Base-by-base conservation (phyloP, 2,888 invertebrate genomes). In the Caenorhabditis wallacei region DNA sequence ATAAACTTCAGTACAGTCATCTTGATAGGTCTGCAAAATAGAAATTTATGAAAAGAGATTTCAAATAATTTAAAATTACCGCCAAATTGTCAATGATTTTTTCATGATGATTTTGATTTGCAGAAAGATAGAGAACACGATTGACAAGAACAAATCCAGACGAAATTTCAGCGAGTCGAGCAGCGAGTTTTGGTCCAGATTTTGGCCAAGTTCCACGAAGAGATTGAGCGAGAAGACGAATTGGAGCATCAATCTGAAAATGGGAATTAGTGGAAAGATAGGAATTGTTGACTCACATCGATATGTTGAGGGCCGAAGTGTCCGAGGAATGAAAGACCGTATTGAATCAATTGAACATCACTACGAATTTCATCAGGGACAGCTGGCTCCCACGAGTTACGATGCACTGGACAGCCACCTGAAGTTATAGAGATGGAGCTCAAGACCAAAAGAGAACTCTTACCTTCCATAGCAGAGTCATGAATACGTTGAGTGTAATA, bases 231-330 rank as follows among this genome's bases (percentile, higher is more conserved):
- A 84, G 66, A 51, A 84, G 26, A n/a, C 84, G 75, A 20, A 84
- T 22, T 4, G 84, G 84, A 46, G 51, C 64, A 51, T 84, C 84
- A 40, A 84, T 80, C 84, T 80, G 72, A 40, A 68, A 51, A 16
- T 1, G 18, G 13, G 24, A 54, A 20, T 2, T 35, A 56, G 4
- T 13, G 4, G n/a, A 51, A 59, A 26, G 13, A 37, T 18, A 2
- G 18, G 11, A 8, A 8, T 11, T 2, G 11, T 35, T 59, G 2
- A 24, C 79, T 61, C 1, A 84, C 84, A 70, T 71, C 46, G 18
- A 84, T 35, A 48, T 84, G 64, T 51, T 84, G 84, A 18, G 84
- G 84, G 18, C 84, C 84, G 63, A 84, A 84, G 30, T 84, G 75
- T 16, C 56, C 30, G 16, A 84, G 59, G 30, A 84, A 84, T 7